Conservation (phyloP, 2,113 vertebrate species). For the Ardeotis arabs region DNA sequence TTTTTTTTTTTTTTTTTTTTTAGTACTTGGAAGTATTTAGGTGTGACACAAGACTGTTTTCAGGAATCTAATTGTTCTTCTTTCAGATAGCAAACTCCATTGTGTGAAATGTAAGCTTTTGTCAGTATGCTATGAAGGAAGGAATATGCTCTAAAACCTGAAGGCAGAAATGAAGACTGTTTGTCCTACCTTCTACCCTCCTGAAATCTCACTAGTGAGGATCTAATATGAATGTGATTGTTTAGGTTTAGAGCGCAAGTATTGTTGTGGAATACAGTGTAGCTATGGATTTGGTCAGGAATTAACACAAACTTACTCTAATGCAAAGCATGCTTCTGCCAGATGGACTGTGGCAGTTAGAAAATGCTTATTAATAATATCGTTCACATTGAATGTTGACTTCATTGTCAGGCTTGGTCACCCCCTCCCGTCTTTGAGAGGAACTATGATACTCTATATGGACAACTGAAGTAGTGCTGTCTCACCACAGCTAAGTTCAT, state of each 20-base stretch:
- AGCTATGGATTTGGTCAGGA: neutral
- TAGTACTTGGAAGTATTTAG: neutral
- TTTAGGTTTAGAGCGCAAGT: neutral
- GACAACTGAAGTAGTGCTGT: neutral
- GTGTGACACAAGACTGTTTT: neutral
- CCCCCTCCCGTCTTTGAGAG: neutral
- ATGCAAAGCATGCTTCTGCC: neutral
- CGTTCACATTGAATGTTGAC: neutral
- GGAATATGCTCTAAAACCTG: neutral
- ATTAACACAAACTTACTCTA: neutral
- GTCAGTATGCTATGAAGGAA: neutral
- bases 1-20: neutral
- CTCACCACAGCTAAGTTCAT: neutral
- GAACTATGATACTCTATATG: neutral
- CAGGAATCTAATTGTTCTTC: neutral
- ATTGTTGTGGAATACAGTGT: neutral
- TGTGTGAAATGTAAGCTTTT: neutral
- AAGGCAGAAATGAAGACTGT: neutral
- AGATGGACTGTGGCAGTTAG: neutral
- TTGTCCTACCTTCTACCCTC: neutral
- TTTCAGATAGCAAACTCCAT: neutral
- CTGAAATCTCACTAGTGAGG: neutral
- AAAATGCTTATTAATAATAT: neutral
- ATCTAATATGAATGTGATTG: neutral
- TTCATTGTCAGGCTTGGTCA: neutral